Evolutionary conservation across 2,113 vertebrate genomes (phyloP).

Genomic region (Crotalus viridis): DNA sequence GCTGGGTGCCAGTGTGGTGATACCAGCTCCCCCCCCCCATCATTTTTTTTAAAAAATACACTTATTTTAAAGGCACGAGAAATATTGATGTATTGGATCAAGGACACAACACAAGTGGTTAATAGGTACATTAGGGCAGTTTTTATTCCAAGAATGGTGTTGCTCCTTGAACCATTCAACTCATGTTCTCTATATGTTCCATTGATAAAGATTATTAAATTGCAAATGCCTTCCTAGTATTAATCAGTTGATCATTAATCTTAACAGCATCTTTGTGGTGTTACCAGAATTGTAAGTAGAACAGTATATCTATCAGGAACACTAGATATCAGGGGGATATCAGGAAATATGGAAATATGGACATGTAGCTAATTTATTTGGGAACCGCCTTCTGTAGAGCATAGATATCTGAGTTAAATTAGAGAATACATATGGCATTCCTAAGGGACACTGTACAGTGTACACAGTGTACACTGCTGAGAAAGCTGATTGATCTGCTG

Average conservation of each 20-base stretch:
- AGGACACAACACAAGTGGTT: conserved; percentile 9
- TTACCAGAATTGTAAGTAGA: conserved; percentile 37
- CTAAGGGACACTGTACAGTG: neutral
- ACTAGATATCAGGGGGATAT: neutral
- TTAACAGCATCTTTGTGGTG: conserved; percentile 20
- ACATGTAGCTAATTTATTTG: conserved; percentile 7
- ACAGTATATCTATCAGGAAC: conserved; percentile 6
- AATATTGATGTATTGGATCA: conserved; percentile 28
- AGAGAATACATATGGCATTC: neutral
- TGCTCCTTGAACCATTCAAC: conserved; percentile 47
- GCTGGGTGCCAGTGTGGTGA: neutral
- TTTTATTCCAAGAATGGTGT: conserved; percentile 46
- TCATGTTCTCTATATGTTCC: conserved; percentile 50
- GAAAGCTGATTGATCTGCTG: neutral
- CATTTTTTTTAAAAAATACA: conserved; percentile 12
- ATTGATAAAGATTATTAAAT: conserved; percentile 48
- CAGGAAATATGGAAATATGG: conserved; percentile 14
- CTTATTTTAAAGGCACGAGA: conserved; percentile 43
- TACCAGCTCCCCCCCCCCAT: conserved; percentile 22
- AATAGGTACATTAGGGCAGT: conserved; percentile 11
- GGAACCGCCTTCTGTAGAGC: conserved; percentile 11
- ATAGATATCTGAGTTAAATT: neutral
- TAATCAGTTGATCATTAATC: conserved; percentile 53
- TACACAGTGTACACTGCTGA: neutral
- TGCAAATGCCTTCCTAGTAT: conserved; percentile 48